Conservation (phyloP, 2,888 invertebrate species). For the Tipula unca region DNA sequence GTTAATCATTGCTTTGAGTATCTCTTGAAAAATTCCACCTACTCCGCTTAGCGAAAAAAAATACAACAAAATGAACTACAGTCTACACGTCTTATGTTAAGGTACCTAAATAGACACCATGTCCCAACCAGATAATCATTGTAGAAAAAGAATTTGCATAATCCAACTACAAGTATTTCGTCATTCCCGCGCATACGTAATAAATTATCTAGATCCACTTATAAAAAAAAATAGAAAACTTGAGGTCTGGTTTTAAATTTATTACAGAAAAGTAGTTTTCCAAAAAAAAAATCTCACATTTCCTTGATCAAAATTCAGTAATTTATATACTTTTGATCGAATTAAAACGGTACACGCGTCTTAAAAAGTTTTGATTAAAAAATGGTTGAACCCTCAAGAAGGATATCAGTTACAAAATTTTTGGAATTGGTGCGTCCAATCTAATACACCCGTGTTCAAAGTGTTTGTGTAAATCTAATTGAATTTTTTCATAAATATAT, state of each 20-base stretch:
- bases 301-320: neutral
- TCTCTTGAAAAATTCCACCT: too few relatives aligned
- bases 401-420: conserved; percentile 40
- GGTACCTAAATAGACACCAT: neutral
- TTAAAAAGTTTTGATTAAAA: neutral
- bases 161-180: neutral
- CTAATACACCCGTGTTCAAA: neutral
- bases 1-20: too few relatives aligned
- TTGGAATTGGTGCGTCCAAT: conserved; percentile 37
- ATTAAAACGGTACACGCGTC: neutral
- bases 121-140: neutral
- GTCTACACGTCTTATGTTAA: too few relatives aligned
- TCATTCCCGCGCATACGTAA: neutral
- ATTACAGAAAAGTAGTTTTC: neutral
- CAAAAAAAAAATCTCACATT: neutral
- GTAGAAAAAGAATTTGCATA: neutral
- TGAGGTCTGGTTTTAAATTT: neutral
- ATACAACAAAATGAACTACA: too few relatives aligned
- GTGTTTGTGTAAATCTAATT: neutral
- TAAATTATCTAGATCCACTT: neutral
- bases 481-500: too few relatives aligned
- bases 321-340: neutral
- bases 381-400: conserved; percentile 23
- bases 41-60: too few relatives aligned
- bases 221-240: neutral